These are phyloP conservation scores for Priocnemis perturbator DNA, from an alignment of 2,888 invertebrate genomes.

Conservation along the genomic window DNA sequence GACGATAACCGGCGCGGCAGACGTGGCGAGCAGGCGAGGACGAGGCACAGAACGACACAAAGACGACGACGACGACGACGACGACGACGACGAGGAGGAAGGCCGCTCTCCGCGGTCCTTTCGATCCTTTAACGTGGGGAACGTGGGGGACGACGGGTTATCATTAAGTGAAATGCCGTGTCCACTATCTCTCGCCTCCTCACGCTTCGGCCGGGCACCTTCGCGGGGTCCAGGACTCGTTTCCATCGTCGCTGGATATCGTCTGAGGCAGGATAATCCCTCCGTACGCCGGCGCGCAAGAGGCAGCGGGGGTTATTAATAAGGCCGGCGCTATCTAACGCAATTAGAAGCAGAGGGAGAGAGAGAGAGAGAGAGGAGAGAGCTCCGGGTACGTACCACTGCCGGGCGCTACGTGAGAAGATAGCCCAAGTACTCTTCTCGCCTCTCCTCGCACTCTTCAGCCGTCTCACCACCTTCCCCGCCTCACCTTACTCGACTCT, in stretches of 20 bases:
- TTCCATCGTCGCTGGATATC: constrained; percentile 58
- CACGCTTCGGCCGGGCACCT: constrained; percentile 40
- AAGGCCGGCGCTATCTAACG: constrained; percentile 73
- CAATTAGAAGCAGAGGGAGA: constrained; percentile 68
- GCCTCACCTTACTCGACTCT: constrained; percentile 13
- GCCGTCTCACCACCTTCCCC: constrained; percentile 16
- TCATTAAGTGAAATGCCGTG: constrained; percentile 76
- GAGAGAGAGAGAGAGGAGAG: constrained; percentile 21
- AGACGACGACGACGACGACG: neutral
- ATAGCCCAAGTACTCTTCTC: constrained; percentile 51
- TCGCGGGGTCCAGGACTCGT: constrained; percentile 51
- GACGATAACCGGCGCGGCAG: constrained; percentile 58
- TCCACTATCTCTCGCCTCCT: constrained; percentile 70
- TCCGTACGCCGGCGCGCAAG: constrained; percentile 42
- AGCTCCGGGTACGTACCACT: neutral
- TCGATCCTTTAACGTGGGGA: neutral
- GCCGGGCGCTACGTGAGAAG: constrained; percentile 51
- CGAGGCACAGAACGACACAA: neutral
- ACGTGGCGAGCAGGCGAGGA: constrained; percentile 22
- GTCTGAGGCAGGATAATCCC: constrained; percentile 58
- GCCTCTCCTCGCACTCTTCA: constrained; percentile 31
- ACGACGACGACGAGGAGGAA: neutral
- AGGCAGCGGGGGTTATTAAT: constrained; percentile 71
- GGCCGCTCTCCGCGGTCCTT: constrained; percentile 10
- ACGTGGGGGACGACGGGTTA: constrained; percentile 18